Percentiles rank a stretch among this genome's conserved stretches.
These are phyloP conservation scores for Trachymyrmex septentrionalis DNA, from an alignment of 1,140 invertebrate genomes.

Conservation along the genomic window DNA sequence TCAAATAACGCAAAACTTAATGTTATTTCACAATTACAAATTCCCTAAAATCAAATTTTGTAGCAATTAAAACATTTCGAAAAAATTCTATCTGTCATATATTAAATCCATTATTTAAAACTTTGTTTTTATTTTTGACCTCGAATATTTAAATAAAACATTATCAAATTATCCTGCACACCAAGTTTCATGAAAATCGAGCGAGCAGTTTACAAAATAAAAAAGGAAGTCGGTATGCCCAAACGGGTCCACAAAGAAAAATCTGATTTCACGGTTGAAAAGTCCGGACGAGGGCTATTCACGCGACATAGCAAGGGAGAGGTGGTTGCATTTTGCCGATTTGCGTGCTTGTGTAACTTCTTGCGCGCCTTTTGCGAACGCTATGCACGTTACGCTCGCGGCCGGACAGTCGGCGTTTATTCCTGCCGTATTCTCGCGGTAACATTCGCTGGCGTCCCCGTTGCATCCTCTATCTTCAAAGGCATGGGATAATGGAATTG, in stretches of 20 bases:
- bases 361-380: conserved; percentile 17
- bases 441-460: conserved; percentile 42
- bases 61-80: no score
- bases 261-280: conserved; percentile 28
- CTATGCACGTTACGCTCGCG: background rate
- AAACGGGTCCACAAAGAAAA: conserved; percentile 22
- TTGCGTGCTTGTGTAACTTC: conserved; percentile 26
- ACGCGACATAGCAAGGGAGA: background rate
- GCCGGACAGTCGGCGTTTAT: background rate
- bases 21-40: no score
- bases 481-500: conserved; percentile 81
- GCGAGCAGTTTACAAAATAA: no score
- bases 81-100: no score
- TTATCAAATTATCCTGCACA: no score
- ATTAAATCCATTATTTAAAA: no score
- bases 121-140: no score
- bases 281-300: conserved; percentile 14
- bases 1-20: no score
- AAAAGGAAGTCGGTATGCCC: no score
- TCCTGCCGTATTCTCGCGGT: background rate
- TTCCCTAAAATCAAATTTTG: no score
- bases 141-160: no score
- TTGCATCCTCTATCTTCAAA: conserved; percentile 67
- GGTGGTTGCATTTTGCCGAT: background rate
- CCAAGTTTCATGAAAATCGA: no score